A percentile compares a stretch with the other conserved stretches of the same genome.
phyloP scores from a whole-genome alignment of 2,113 vertebrate species.

The Lontra canadensis region DNA sequence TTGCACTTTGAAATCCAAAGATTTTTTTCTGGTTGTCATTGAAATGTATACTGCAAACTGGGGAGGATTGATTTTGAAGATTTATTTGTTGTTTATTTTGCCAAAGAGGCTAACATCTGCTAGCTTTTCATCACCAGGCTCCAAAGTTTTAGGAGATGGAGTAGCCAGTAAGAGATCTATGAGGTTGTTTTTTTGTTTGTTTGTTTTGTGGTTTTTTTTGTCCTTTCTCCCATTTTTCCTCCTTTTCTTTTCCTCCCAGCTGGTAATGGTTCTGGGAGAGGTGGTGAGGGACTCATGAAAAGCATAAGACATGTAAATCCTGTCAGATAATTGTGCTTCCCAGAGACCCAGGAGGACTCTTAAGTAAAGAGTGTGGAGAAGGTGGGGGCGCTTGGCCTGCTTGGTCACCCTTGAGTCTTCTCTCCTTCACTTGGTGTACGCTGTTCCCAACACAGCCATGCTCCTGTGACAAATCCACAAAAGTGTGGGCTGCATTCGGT shows the following conservation, averaged over 20 bases:
- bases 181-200: not conserved
- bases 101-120: not conserved
- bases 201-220: not conserved
- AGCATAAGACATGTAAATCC: not conserved
- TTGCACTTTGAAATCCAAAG: not conserved
- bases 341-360: slow-evolving; percentile 15
- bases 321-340: slow-evolving; percentile 22
- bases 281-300: slow-evolving; percentile 44
- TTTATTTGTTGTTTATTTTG: not conserved
- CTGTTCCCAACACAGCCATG: not conserved
- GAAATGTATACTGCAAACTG: not conserved
- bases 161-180: not conserved
- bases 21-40: not conserved
- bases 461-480: not conserved
- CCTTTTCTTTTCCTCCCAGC: not conserved
- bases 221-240: not conserved
- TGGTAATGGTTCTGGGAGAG: not conserved
- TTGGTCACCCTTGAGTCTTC: slow-evolving; percentile 23
- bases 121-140: not conserved
- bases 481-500: not conserved
- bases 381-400: not conserved
- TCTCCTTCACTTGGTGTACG: not conserved
- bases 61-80: not conserved
- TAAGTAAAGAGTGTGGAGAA: not conserved
- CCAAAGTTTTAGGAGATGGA: not conserved